Percentiles rank a stretch among this genome's conserved stretches.
phyloP scores from a whole-genome alignment of 2,797 vertebrate genomes.

The Neosalanx taihuensis region DNA sequence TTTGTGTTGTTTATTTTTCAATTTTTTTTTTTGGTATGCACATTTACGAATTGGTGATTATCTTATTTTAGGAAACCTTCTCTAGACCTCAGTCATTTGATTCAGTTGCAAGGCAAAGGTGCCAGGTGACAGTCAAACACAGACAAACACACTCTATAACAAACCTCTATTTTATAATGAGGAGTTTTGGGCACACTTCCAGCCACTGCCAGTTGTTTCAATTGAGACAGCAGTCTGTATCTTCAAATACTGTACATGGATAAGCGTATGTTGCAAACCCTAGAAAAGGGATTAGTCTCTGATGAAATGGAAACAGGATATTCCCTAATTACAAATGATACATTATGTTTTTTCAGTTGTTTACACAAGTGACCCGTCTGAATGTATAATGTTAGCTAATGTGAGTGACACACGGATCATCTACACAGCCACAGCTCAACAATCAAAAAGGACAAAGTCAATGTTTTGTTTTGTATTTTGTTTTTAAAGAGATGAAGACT shows the following conservation, averaged over 20 bases:
- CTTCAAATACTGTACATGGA: too few relatives aligned
- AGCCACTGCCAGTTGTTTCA: background rate
- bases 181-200: background rate
- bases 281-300: too few relatives aligned
- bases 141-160: background rate
- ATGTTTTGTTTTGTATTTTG: background rate
- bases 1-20: background rate
- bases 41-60: conserved; percentile 1
- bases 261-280: too few relatives aligned
- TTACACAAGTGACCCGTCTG: background rate
- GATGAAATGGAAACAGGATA: background rate
- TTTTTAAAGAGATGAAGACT: conserved; percentile 19
- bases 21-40: too few relatives aligned
- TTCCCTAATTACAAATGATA: background rate
- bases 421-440: background rate
- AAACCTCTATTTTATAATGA: conserved; percentile 17
- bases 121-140: conserved; percentile 26
- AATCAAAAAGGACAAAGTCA: background rate
- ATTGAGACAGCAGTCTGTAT: too few relatives aligned
- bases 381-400: background rate
- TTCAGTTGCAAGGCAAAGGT: conserved; percentile 22
- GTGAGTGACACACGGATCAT: background rate
- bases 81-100: conserved; percentile 23
- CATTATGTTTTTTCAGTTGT: background rate
- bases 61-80: conserved; percentile 22